A percentile compares a stretch with the other conserved stretches of the same genome.
phyloP scores from a whole-genome alignment of 1,140 invertebrate genomes.

The Microplitis demolitor region DNA sequence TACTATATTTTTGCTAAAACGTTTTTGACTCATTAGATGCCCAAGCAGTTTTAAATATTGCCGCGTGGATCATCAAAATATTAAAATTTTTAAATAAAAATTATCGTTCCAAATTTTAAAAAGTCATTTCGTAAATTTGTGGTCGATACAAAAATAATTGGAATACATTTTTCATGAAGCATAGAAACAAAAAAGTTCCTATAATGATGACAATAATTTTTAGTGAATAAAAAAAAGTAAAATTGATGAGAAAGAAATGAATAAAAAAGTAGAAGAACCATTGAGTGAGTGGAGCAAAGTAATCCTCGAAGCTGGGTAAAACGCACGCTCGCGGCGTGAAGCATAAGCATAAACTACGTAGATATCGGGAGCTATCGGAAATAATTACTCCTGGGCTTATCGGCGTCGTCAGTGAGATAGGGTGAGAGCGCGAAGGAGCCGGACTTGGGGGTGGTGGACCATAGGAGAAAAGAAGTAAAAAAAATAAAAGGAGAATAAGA shows the following conservation, averaged over 20 bases:
- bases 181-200: background rate
- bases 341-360: slow-evolving; percentile 44
- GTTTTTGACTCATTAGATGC: too few relatives aligned
- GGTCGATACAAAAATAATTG: too few relatives aligned
- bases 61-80: too few relatives aligned
- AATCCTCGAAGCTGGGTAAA: slow-evolving; percentile 16
- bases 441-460: slow-evolving; percentile 21
- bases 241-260: background rate
- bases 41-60: too few relatives aligned
- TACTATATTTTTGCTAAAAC: too few relatives aligned
- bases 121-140: too few relatives aligned
- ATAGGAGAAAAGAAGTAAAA: slow-evolving; percentile 13
- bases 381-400: slow-evolving; percentile 57
- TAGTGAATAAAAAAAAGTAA: background rate
- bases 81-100: too few relatives aligned
- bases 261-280: background rate
- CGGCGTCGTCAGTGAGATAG: slow-evolving; percentile 34
- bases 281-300: background rate
- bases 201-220: background rate
- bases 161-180: too few relatives aligned
- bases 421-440: slow-evolving; percentile 16
- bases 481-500: background rate
- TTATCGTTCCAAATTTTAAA: too few relatives aligned
- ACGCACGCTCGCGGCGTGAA: slow-evolving; percentile 35
- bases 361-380: slow-evolving; percentile 52